phyloP scores from a whole-genome alignment of 1,140 invertebrate genomes.

The Cyclina sinensis region DNA sequence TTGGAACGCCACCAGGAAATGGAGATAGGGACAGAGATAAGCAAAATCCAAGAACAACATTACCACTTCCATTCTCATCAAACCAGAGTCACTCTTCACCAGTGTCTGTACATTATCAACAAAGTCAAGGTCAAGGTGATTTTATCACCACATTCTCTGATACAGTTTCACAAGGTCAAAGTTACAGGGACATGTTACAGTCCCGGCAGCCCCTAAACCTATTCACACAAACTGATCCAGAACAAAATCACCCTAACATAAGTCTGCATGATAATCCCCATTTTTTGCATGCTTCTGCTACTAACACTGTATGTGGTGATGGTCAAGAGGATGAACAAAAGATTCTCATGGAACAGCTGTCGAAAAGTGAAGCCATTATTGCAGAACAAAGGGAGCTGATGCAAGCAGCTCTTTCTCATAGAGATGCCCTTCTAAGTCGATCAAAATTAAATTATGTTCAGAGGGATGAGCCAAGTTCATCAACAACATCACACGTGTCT shows the following conservation, averaged over 20 bases:
- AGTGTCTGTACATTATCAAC: not conserved
- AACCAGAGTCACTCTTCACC: constrained; percentile 46
- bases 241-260: not conserved
- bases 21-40: constrained; percentile 11
- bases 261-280: not conserved
- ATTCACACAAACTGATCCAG: not conserved
- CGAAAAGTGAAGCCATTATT: not conserved
- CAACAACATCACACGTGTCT: not conserved
- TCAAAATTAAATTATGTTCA: not conserved
- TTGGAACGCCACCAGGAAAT: constrained; percentile 17
- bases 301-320: not conserved
- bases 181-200: constrained; percentile 3
- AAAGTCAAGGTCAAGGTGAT: constrained; percentile 58
- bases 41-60: constrained; percentile 22
- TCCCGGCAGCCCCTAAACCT: not conserved
- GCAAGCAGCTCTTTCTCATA: constrained; percentile 22
- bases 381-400: constrained; percentile 15
- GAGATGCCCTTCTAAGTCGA: not conserved
- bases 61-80: constrained; percentile 44
- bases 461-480: not conserved
- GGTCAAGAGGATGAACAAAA: not conserved
- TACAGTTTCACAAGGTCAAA: constrained; percentile 42
- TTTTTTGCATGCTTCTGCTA: not conserved
- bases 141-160: constrained; percentile 40
- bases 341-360: not conserved